Conservation (phyloP, 2,113 vertebrate genomes). For the Conger conger region DNA sequence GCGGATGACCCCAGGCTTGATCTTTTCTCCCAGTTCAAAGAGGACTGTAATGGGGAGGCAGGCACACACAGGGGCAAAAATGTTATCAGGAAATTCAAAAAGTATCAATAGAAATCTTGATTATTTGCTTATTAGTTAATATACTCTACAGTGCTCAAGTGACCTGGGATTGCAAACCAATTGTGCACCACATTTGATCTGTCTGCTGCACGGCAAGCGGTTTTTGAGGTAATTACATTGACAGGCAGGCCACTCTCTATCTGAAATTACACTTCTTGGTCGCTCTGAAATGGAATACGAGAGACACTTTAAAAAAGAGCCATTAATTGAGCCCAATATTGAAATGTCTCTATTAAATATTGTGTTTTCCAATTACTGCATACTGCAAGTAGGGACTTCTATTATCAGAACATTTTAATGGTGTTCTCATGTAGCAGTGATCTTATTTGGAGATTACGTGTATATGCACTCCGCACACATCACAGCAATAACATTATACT, state of each 20-base stretch:
- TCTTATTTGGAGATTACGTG: neutral
- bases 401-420: neutral
- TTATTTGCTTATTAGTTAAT: neutral
- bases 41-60: constrained; percentile 62
- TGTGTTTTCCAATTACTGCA: neutral
- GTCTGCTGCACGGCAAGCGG: neutral
- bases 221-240: neutral
- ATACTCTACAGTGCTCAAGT: neutral
- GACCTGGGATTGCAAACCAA: neutral
- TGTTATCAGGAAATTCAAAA: neutral
- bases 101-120: neutral
- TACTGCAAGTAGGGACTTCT: neutral
- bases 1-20: constrained; percentile 77
- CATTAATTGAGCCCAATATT: neutral
- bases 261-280: neutral
- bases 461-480: neutral
- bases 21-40: constrained; percentile 79
- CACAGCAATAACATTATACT: neutral
- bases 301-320: neutral
- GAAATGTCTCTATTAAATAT: neutral
- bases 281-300: neutral
- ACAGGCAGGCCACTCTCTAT: neutral
- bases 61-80: constrained; percentile 13
- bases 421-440: neutral
- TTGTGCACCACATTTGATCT: neutral